Base-by-base conservation (phyloP, 2,113 vertebrate species). In the Platichthys flesus region DNA sequence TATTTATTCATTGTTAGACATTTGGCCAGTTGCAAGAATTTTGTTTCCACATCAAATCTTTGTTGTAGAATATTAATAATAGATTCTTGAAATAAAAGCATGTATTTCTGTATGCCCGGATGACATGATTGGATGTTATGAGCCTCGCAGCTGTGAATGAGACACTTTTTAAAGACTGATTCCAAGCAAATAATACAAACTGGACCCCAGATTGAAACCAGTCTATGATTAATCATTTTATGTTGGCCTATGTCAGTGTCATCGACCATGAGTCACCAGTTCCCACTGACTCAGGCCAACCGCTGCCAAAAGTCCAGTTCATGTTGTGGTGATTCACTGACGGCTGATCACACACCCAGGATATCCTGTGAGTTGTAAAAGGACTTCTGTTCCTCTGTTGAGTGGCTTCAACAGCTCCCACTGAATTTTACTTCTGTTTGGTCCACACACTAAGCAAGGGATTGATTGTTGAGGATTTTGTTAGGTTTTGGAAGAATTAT, bases 221-320 rank as follows among this genome's bases (percentile, higher is more conserved):
- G 64, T 23, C 13, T 18, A 28, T 28, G 42, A 6, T 67, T 67
- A 8, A 52, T 40, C 1, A 24, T 24, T 24, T 24, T 24, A 2
- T 24, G 24, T 24, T 24, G 24, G 24, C 24, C 24, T 24, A 24
- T 24, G 24, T 24, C 24, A 24, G 24, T 24, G 24, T 24, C 24
- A 24, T 24, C 2, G 24, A 24, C 24, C 24, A 24, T 24, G 24
- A 18, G 47, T 54, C 1, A 7, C 4, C 31, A 16, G 18, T 35
- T n/a, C 35, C 20, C 15, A 54, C 47, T 71, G 58, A 67, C 65
- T 69, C 35, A 59, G 37, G 42, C 61, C 21, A 51, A 65, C 47
- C 1, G 0, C 10, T 26, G 45, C 10, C 55, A 21, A 40, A 60
- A 59, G 37, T 28, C 61, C 35, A 55, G 9, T 45, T 54, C 24